Base-by-base conservation (phyloP, 2,113 vertebrate species). In the Pyxicephalus adspersus region DNA sequence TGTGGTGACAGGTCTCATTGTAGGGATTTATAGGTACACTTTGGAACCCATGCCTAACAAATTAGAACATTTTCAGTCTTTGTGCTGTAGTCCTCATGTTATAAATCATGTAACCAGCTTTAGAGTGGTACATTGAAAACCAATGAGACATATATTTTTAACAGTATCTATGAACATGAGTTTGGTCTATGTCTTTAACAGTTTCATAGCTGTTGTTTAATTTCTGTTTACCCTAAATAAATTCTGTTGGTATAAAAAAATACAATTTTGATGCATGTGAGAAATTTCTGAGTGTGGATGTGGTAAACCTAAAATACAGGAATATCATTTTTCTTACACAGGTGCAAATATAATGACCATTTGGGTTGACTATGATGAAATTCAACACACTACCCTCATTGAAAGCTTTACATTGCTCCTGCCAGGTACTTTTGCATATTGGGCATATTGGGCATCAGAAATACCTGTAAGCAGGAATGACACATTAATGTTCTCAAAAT, bases 11-110 rank as follows among this genome's bases (percentile, higher is more conserved):
- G 87, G 68, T 88, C 85, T 91, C 86, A 92, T 92, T 88, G 88
- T 85, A 89, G 89, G 83, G 89, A 93, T 92, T 92, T 92, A 93
- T 91, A 90, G 90, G 83, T 71, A 31, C 83, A 64, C 77, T 91
- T 85, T 86, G 76, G 87, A 87, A 85, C 83, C 70, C 83, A 83
- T 85, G 84, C 86, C 88, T 91, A 91, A 89, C 87, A 89, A 92
- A 91, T 89, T 91, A 89, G 87, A 92, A 93, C 91, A 91, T 90
- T 91, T 89, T 93, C 89, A 57, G 83, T 72, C 84, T 86, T 87
- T 85, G 82, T 88, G 86, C 85, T 90, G 83, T 87, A 50, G 63
- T 79, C 81, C 60, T 90, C 83, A 85, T 84, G 85, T 85, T 91
- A 86, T 90, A 91, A 90, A 91, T 90, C 90, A 88, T 23, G 38